Evolutionary conservation across 2,113 vertebrate genomes (phyloP), one percentile per base, ranked within the genome.

Genomic region (Heterotis niloticus): DNA sequence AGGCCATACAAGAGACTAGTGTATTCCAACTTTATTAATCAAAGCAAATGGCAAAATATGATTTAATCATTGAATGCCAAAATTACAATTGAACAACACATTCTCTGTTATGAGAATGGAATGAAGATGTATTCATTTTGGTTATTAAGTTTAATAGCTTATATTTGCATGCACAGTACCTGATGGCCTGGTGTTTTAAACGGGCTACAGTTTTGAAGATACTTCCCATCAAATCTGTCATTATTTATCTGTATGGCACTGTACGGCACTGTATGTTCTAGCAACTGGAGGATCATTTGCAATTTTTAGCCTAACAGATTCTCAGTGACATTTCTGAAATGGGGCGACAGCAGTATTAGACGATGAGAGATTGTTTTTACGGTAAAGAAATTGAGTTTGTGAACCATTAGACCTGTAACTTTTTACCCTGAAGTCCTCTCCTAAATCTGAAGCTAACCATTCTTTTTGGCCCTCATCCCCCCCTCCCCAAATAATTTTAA

Each of bases 381-480:
- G 26, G 26, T 66, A 5, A 66, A 66, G n/a, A 66, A 7, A 66
- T 3, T 34, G 26, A 34, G 29, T 34, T 3, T 13, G 18, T 51
- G 16, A 70, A 70, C 20, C 18, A 51, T 54, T 12, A 5, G 44
- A 10, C 51, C 18, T 52, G n/a, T 72, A 72, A 54, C 34, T 16
- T 34, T n/a, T 16, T 34, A 7, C 44, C 44, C 23, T 34, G 34
- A n/a, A 52, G 34, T 23, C 4, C 1, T 72, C 18, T 72, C 34
- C 20, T 0, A 71, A 54, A 20, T 71, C 14, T 62, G 14, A 62
- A 1, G 13, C 59, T 20, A 62, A 62, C 13, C 59, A 62, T 17
- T 14, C 20, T 59, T 26, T 74, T 57, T 57, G 67, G 23, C 23
- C 81, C 77, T 80, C 78, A 64, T 81, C 74, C 17, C 66, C 57